phyloP scores from a whole-genome alignment of 2,113 vertebrate species.

The Pelobates fuscus region DNA sequence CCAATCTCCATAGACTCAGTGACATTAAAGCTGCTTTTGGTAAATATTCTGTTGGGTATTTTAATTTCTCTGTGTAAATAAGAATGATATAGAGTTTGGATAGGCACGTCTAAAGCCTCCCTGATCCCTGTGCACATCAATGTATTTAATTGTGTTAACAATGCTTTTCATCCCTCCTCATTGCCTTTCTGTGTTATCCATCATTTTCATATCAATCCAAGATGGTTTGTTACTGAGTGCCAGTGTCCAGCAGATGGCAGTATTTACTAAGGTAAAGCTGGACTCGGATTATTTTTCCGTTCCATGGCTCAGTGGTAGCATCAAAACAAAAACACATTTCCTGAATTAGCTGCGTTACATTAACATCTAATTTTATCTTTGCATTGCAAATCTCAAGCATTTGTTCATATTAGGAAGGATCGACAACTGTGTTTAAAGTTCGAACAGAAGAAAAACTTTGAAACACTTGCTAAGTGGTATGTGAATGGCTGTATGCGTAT shows the following conservation, averaged over 20 bases:
- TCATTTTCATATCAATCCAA: constrained; percentile 22
- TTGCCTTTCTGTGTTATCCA: not conserved
- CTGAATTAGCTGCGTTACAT: constrained; percentile 32
- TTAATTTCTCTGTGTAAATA: not conserved
- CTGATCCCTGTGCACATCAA: constrained; percentile 27
- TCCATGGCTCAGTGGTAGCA: not conserved
- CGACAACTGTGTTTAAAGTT: no score
- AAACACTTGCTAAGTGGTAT: no score
- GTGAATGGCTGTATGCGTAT: no score
- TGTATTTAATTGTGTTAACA: constrained; percentile 18
- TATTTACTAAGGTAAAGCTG: constrained; percentile 1
- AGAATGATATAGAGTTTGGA: constrained; percentile 10
- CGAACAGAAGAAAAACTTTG: no score
- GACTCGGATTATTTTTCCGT: not conserved
- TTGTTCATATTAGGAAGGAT: constrained; percentile 22
- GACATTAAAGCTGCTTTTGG: not conserved
- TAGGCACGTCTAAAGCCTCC: constrained; percentile 5
- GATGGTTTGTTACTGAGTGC: constrained; percentile 1
- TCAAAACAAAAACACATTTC: constrained; percentile 24
- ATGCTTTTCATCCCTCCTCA: constrained; percentile 12
- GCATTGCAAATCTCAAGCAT: constrained; percentile 1
- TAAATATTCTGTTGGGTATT: constrained; percentile 7
- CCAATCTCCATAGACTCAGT: not conserved
- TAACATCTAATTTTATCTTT: constrained; percentile 35
- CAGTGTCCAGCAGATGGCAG: constrained; percentile 28